Evolutionary conservation across 2,888 invertebrate genomes (phyloP), one percentile per base, ranked within the genome.

Genomic region (Macrophya annulata): DNA sequence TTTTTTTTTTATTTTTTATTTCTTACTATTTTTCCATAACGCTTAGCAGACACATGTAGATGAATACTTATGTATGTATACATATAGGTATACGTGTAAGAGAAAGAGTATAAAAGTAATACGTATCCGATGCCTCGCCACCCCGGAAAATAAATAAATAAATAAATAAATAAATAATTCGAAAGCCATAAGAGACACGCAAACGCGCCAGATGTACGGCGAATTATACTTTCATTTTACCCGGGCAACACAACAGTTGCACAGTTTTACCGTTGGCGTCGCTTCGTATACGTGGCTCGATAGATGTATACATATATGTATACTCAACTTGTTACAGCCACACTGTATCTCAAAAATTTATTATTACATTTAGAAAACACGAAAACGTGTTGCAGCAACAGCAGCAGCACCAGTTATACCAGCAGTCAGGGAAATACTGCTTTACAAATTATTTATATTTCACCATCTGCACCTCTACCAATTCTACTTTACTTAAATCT

Each of bases 101-200:
- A 15, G 31, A 21, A 9, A 12, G 43, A 12, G 72, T 45, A 43
- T 45, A 43, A 25, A 74, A 43, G 72, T 45, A 74, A 77, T 48
- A 77, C 59, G 40, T 81, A 62, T 55, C 17, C 51, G 48, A 51
- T 77, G 51, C 77, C 25, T n/a, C n/a, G 21, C 37, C 55, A 55
- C 31, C 55, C 77, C 17, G 55, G 51, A 55, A 77, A 55, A 62
- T 81, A 81, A 62, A 81, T 81, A 81, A 81, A 81, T 81, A 81
- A 81, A n/a, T n/a, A 77, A 55, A 62, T 81, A 81, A 62, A 81
- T 81, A 81, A 81, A 81, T 81, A 81, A 81, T 81, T 81, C 62
- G 59, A 81, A 81, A 81, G 43, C 81, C 81, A 59, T 81, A 81
- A 81, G 43, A 81, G 81, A 81, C 81, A 81, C 81, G 81, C 59